Base-by-base conservation (phyloP, 2,888 invertebrate species). In the Candidula unifasciata region DNA sequence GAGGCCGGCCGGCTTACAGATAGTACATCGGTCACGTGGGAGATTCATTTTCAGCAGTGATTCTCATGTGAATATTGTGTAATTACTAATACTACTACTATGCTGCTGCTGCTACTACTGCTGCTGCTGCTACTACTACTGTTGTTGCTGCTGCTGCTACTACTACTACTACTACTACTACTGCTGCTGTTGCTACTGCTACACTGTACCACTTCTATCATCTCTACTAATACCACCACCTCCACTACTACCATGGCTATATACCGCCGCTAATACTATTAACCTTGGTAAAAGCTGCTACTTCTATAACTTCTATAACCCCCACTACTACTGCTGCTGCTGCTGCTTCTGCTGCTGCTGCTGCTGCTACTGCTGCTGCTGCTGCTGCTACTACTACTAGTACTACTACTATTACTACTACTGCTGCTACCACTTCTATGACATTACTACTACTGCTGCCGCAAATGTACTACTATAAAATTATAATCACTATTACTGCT, bases 351-450 rank as follows among this genome's bases (percentile, higher is more conserved):
- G 10, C 44, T 44, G 44, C 44, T 44, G 13, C 66, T n/a, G 6
- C 66, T n/a, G 6, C 30, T n/a, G 3, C 30, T 66, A 30, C 30
- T 66, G 13, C 30, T 66, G 13, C 66, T 66, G 66, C 66, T 66
- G 66, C 66, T 21, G 44, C 44, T 35, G 44, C 37, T 37, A 33
- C 66, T 66, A 13, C 66, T 66, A 13, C 66, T 66, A 66, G 6
- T 66, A 66, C 66, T 66, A 66, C 66, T 66, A 66, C 66, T 66
- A 66, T 13, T 66, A 66, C 66, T 66, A 66, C 66, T 66, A 66
- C 66, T 66, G 13, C 66, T 66, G 13, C 66, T 66, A 66, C 66
- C 13, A 66, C 66, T 44, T 27, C 27, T 30, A 44, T 10, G 3
- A 44, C 44, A 44, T 10, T 44, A 44, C 44, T 44, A 44, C 44